A percentile compares a stretch with the other conserved stretches of the same genome.
phyloP scores from a whole-genome alignment of 2,888 invertebrate genomes.

The Marronus borbonicus region DNA sequence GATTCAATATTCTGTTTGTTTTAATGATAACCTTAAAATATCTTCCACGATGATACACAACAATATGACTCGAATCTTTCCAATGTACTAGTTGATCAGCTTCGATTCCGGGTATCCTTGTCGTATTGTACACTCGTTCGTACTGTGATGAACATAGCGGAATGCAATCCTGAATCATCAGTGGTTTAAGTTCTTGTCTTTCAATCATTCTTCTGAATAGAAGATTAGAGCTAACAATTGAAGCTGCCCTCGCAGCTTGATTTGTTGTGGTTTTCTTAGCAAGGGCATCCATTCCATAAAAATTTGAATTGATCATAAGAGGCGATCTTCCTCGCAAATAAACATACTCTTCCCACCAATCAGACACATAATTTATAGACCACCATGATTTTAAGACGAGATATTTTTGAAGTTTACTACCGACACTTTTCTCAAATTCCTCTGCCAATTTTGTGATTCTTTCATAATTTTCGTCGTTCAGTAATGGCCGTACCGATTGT shows the following conservation, averaged over 20 bases:
- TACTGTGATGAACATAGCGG: constrained; percentile 99
- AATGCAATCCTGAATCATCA: constrained; percentile 91
- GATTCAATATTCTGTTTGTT: constrained; percentile 86
- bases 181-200: constrained; percentile 95
- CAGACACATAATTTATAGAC: constrained; percentile 95
- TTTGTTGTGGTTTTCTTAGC: constrained; percentile 82
- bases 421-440: constrained; percentile 92
- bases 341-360: constrained; percentile 99
- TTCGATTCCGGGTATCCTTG: constrained; percentile 94
- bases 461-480: constrained; percentile 86
- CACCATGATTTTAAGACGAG: constrained; percentile 97
- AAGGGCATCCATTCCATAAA: constrained; percentile 95
- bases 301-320: constrained; percentile 98
- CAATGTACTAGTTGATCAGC: constrained; percentile 93
- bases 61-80: constrained; percentile 92
- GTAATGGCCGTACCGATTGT: constrained; percentile 89
- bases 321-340: constrained; percentile 96
- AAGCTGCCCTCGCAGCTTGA: constrained; percentile 94
- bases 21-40: constrained; percentile 96
- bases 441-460: constrained; percentile 87
- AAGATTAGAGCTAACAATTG: constrained; percentile 87
- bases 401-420: constrained; percentile 94
- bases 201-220: constrained; percentile 91
- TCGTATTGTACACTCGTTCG: constrained; percentile 97
- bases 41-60: constrained; percentile 93